Base-by-base conservation (phyloP, 2,888 invertebrate species). In the Eilema depressum region DNA sequence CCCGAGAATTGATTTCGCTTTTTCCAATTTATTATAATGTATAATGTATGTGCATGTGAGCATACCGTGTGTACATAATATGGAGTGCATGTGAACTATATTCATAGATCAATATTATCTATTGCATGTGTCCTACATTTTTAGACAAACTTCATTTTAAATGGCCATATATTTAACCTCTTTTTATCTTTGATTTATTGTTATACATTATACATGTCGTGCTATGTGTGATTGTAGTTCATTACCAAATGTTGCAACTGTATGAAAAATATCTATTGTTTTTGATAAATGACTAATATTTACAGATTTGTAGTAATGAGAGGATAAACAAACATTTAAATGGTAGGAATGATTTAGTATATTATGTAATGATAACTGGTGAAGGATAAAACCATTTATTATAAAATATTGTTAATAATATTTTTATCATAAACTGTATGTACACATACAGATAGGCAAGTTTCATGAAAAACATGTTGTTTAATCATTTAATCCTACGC, bases 51-150 rank as follows among this genome's bases (percentile, higher is more conserved):
- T 53, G 53, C 8, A 53, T 1, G n/a, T 53, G 53, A 53, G n/a
- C n/a, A 20, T n/a, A 53, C 20, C 8, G 10, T 53, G 53, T 20
- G 53, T n/a, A n/a, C 20, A 5, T 47, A 47, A n/a, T 10, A 10
- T 53, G 0, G 8, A 53, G n/a, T 53, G 53, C 53, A 53, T 53
- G 53, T 53, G 53, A 53, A 53, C 53, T 53, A n/a, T n/a, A n/a
- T n/a, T 53, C 53, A 53, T 8, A 53, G n/a, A 53, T 53, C 53
- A 47, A 47, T 37, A 37, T 53, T 53, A 53, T 53, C n/a, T n/a
- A n/a, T 53, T 53, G 53, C 53, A 53, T 53, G 53, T 53, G 53
- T n/a, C 53, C 53, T 53, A 53, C 53, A 53, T 53, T 53, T 53
- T 53, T n/a, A n/a, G 47, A 47, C 7, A 4, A 3, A 47, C 2